These are phyloP conservation scores for Alviniconcha marisindica DNA, from an alignment of 1,140 invertebrate species.

Conservation along the genomic window DNA sequence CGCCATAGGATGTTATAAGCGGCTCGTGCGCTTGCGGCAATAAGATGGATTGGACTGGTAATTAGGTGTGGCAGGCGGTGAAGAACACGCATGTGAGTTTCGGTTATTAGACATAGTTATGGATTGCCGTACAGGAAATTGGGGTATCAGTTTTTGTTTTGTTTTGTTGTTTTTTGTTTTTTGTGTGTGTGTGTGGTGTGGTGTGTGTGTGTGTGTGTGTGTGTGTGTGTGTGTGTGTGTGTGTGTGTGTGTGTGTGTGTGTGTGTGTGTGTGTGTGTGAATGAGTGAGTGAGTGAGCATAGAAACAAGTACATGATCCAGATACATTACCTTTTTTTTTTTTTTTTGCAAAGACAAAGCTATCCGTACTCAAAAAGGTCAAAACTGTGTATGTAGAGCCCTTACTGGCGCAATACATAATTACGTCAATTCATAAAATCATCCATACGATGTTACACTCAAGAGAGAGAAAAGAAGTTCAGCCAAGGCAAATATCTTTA, in stretches of 20 bases:
- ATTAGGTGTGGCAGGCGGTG: too few relatives aligned
- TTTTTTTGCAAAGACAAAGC: not conserved
- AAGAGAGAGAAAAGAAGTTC: too few relatives aligned
- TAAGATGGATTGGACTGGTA: too few relatives aligned
- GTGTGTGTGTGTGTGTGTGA: not conserved
- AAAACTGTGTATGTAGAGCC: not conserved
- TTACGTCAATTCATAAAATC: too few relatives aligned
- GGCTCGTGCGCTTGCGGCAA: too few relatives aligned
- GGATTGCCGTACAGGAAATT: not conserved
- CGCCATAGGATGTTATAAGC: too few relatives aligned
- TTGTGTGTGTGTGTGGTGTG: not conserved
- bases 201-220: not conserved
- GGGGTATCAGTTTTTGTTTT: not conserved
- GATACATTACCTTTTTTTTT: not conserved
- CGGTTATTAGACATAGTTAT: not conserved
- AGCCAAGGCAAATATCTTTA: too few relatives aligned
- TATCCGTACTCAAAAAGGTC: not conserved
- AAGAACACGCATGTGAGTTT: not conserved
- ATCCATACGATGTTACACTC: too few relatives aligned
- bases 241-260: not conserved
- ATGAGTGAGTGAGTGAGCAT: not conserved
- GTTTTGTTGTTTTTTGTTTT: not conserved
- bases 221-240: not conserved
- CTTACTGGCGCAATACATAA: too few relatives aligned
- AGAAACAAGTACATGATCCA: not conserved